Conservation (phyloP, 2,113 vertebrate genomes). For the Rissa tridactyla region DNA sequence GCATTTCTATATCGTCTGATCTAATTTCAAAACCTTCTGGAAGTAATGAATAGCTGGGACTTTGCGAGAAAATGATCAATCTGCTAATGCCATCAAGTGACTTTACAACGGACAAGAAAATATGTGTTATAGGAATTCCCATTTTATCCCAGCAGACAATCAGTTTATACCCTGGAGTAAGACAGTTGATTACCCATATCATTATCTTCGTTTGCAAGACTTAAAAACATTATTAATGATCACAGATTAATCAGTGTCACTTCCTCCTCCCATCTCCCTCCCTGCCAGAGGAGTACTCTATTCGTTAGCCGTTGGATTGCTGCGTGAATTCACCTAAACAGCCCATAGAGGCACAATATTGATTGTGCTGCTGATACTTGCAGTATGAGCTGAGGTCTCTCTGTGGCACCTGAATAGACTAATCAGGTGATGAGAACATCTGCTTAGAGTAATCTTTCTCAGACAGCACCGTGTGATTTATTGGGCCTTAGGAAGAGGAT, state of each 20-base stretch:
- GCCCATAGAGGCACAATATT: not conserved
- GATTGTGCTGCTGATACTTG: not conserved
- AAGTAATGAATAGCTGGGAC: slow-evolving; percentile 7
- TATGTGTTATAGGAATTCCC: slow-evolving; percentile 18
- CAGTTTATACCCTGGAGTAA: slow-evolving; percentile 6
- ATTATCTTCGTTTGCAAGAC: slow-evolving; percentile 15
- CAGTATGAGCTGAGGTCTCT: not conserved
- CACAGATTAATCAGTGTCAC: slow-evolving; percentile 37
- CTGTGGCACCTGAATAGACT: not conserved
- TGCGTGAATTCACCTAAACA: not conserved
- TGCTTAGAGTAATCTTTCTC: not conserved
- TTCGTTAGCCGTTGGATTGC: not conserved
- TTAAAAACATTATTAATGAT: slow-evolving; percentile 12
- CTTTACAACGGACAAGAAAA: slow-evolving; percentile 30
- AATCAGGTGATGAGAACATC: slow-evolving; percentile 17
- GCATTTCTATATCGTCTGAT: not conserved
- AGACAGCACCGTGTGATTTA: not conserved
- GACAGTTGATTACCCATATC: slow-evolving; percentile 11
- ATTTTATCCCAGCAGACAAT: slow-evolving; percentile 35
- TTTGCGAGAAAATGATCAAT: not conserved
- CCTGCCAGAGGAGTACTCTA: not conserved
- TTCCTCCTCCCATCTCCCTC: not conserved
- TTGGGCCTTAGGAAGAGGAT: not conserved
- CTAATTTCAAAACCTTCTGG: slow-evolving; percentile 24
- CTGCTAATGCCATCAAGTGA: slow-evolving; percentile 16